Conservation (phyloP, 1,140 invertebrate species). For the Zaprionus camerounensis region DNA sequence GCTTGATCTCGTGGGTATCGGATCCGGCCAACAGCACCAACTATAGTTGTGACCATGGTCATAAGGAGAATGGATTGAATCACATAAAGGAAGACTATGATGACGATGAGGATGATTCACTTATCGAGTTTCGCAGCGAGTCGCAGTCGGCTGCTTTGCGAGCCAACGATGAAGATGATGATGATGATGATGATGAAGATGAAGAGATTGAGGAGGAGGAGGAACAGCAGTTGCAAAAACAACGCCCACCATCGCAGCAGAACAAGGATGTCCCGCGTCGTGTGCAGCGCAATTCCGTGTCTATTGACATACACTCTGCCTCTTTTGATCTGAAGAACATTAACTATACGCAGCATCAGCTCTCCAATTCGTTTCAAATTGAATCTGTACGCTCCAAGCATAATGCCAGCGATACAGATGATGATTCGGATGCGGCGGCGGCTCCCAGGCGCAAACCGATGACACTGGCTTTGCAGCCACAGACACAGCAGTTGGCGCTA, state of each 20-base stretch:
- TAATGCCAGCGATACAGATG: slow-evolving; percentile 39
- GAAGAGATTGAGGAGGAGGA: slow-evolving; percentile 6
- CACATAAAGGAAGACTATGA: slow-evolving; percentile 53
- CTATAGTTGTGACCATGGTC: slow-evolving; percentile 45
- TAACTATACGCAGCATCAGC: slow-evolving; percentile 70
- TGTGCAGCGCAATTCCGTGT: slow-evolving; percentile 57
- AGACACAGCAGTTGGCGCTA: slow-evolving; percentile 6
- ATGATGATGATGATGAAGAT: no score
- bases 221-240: slow-evolving; percentile 1
- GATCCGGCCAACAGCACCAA: slow-evolving; percentile 69
- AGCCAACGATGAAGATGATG: slow-evolving; percentile 43
- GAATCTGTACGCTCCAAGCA: slow-evolving; percentile 77
- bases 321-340: slow-evolving; percentile 76
- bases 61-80: slow-evolving; percentile 35
- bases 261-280: neutral
- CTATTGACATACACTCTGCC: slow-evolving; percentile 77
- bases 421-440: slow-evolving; percentile 22
- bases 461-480: slow-evolving; percentile 53
- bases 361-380: slow-evolving; percentile 83
- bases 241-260: neutral
- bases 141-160: slow-evolving; percentile 72
- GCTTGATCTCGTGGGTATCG: slow-evolving; percentile 74
- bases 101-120: slow-evolving; percentile 76
- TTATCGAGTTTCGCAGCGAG: slow-evolving; percentile 78
- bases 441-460: slow-evolving; percentile 46